Percentiles rank a stretch among this genome's conserved stretches.
Evolutionary conservation across 2,797 vertebrate genomes (phyloP).

Genomic region (Cottoperca gobio): DNA sequence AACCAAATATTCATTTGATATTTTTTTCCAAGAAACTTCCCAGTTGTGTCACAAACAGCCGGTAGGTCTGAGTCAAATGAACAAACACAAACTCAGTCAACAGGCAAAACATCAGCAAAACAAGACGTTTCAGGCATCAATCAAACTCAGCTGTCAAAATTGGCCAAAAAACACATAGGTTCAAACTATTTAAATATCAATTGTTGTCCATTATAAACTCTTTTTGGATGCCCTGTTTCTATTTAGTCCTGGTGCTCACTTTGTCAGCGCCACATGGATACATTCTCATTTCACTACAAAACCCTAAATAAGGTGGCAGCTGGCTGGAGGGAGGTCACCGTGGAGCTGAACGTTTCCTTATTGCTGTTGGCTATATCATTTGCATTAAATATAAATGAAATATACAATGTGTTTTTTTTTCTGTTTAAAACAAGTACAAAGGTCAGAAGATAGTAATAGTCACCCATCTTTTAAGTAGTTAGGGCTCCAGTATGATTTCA

Average conservation of each 20-base stretch:
- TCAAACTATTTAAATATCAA: background rate
- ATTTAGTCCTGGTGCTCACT: background rate
- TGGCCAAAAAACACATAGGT: background rate
- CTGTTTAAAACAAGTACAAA: too few species aligned
- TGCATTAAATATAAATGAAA: background rate
- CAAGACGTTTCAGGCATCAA: background rate
- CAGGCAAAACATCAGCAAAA: background rate
- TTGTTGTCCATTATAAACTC: background rate
- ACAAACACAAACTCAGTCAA: background rate
- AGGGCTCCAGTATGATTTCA: too few species aligned
- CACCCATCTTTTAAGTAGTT: too few species aligned
- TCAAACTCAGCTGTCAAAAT: background rate
- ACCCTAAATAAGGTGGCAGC: background rate
- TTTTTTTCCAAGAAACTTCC: background rate
- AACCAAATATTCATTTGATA: background rate
- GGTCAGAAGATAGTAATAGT: too few species aligned
- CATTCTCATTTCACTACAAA: background rate
- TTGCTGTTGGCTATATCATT: background rate
- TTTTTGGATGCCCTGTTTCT: too few species aligned
- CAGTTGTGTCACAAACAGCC: background rate
- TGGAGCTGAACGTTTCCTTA: background rate
- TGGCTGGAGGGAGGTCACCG: background rate
- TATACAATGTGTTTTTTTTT: too few species aligned
- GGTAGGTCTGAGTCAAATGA: background rate
- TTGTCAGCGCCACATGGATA: background rate